phyloP scores from a whole-genome alignment of 2,888 invertebrate species.

The Leucozona laternaria region DNA sequence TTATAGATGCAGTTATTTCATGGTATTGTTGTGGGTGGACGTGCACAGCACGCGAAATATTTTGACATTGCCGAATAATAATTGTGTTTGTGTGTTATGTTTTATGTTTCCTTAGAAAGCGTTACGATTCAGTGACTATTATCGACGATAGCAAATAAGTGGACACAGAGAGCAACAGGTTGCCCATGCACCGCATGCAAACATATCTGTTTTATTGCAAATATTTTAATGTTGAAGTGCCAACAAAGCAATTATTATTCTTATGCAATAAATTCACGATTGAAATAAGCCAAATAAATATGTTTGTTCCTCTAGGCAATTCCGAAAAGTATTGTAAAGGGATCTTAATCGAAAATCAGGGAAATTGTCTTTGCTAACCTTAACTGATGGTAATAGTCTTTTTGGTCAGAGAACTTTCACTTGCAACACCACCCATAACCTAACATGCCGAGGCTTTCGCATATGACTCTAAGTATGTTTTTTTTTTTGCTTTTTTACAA shows the following conservation, averaged over 20 bases:
- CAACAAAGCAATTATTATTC: conserved; percentile 44
- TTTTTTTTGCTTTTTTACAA: conserved; percentile 18
- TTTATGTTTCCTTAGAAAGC: conserved; percentile 57
- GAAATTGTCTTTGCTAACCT: conserved; percentile 42
- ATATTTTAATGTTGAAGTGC: conserved; percentile 6
- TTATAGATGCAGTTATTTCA: conserved; percentile 23
- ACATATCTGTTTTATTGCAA: conserved; percentile 52
- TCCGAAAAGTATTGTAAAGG: conserved; percentile 49
- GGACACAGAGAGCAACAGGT: conserved; percentile 58
- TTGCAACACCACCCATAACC: conserved; percentile 61
- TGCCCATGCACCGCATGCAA: conserved; percentile 51
- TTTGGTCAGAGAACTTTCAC: conserved; percentile 62
- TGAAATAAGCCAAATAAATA: conserved; percentile 4
- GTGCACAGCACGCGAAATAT: conserved; percentile 54
- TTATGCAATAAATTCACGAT: conserved; percentile 57
- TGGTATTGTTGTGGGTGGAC: conserved; percentile 36
- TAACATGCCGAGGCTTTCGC: conserved; percentile 53
- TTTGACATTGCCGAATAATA: conserved; percentile 53
- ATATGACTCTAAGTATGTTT: conserved; percentile 27
- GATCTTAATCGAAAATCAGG: conserved; percentile 46
- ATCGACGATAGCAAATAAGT: conserved; percentile 33
- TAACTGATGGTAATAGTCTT: conserved; percentile 25
- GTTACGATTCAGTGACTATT: conserved; percentile 63
- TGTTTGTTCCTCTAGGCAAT: conserved; percentile 21
- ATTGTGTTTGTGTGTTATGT: conserved; percentile 32